Evolutionary conservation across 2,888 invertebrate genomes (phyloP).

Genomic region (Polymixis flavicincta): DNA sequence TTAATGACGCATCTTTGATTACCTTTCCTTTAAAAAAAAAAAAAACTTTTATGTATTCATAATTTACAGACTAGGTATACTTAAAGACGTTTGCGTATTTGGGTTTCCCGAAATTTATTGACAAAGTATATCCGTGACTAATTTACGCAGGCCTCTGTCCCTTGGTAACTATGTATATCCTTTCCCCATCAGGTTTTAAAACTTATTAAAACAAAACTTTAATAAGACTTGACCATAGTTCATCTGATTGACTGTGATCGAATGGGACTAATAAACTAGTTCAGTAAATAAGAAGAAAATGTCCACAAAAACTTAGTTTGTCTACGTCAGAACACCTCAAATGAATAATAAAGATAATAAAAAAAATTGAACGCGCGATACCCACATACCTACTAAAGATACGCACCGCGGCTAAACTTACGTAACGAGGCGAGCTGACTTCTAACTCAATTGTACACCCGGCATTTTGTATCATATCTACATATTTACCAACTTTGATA

Average conservation of each 20-base stretch:
- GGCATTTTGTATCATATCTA: constrained; percentile 65
- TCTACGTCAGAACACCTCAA: constrained; percentile 41
- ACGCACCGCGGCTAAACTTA: constrained; percentile 60
- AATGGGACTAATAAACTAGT: constrained; percentile 12
- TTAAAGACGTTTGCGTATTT: not conserved
- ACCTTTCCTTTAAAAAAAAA: too few species aligned
- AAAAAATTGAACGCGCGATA: constrained; percentile 45
- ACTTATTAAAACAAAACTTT: not conserved
- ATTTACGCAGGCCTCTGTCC: not conserved
- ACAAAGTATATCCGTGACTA: not conserved
- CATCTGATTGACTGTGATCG: constrained; percentile 6
- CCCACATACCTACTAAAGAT: constrained; percentile 54
- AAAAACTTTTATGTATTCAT: not conserved
- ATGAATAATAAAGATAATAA: constrained; percentile 57
- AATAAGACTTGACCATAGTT: not conserved
- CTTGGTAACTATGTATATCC: not conserved
- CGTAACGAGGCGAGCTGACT: constrained; percentile 57
- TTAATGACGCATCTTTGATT: not conserved
- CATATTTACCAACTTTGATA: constrained; percentile 58
- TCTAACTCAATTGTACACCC: constrained; percentile 63
- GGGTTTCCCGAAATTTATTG: not conserved
- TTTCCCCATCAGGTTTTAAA: not conserved
- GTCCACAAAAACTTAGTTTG: constrained; percentile 45
- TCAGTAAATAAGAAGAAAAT: constrained; percentile 26
- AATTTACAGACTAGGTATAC: not conserved